phyloP scores from a whole-genome alignment of 2,113 vertebrate genomes.

The Sander vitreus region DNA sequence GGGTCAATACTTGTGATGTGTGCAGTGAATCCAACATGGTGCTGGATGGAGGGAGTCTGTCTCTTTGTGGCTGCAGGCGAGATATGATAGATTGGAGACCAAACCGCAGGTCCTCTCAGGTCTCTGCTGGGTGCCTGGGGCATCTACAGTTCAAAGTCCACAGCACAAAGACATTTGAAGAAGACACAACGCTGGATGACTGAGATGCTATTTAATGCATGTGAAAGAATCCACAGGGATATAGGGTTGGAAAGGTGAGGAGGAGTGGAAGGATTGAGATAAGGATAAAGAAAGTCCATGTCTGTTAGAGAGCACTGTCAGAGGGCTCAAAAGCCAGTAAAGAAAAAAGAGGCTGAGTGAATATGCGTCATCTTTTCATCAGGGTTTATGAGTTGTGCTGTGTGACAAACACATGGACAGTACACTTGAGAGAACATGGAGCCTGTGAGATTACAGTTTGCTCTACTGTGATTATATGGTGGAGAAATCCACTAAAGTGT shows the following conservation, averaged over 20 bases:
- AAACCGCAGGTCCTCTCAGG: conserved; percentile 59
- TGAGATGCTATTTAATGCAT: conserved; percentile 48
- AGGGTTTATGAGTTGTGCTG: conserved; percentile 23
- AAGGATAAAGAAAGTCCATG: conserved; percentile 26
- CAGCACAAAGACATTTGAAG: conserved; percentile 50
- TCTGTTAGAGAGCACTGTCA: conserved; percentile 10
- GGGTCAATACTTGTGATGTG: conserved; percentile 70
- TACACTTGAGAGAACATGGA: conserved; percentile 45
- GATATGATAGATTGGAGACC: conserved; percentile 68
- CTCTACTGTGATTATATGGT: conserved; percentile 58
- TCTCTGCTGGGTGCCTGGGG: conserved; percentile 63
- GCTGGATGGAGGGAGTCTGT: conserved; percentile 37
- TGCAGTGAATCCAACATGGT: conserved; percentile 23
- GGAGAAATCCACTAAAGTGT: conserved; percentile 58
- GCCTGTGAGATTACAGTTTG: conserved; percentile 43
- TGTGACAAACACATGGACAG: conserved; percentile 40
- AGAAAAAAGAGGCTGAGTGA: neutral
- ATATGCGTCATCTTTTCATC: conserved; percentile 26
- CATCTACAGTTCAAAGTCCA: conserved; percentile 65
- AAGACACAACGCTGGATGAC: conserved; percentile 38
- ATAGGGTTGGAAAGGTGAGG: conserved; percentile 17
- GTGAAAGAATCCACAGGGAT: conserved; percentile 47
- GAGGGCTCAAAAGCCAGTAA: neutral
- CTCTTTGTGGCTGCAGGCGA: conserved; percentile 64
- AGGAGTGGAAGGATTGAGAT: conserved; percentile 42